These are phyloP conservation scores for Coregonus ussuriensis DNA, from an alignment of 2,797 vertebrate species.

Conservation along the genomic window DNA sequence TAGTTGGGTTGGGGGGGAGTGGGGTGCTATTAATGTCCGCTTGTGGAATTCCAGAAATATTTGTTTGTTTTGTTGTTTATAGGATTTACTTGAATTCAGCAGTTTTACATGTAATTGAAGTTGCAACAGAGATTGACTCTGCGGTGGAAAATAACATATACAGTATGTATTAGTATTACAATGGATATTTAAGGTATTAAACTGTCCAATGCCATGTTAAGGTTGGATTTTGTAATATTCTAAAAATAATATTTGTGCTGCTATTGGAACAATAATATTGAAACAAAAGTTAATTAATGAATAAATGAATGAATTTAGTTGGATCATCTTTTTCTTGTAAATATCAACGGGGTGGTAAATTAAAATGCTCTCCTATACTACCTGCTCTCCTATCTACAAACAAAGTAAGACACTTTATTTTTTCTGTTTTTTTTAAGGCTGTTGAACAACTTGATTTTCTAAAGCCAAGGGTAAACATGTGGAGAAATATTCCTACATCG, in stretches of 20 bases:
- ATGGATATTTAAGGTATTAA: neutral
- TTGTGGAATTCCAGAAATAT: neutral
- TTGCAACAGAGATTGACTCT: neutral
- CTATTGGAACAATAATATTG: neutral
- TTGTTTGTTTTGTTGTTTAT: constrained; percentile 21
- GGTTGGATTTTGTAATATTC: neutral
- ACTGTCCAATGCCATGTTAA: neutral
- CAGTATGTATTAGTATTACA: neutral
- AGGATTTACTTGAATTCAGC: constrained; percentile 65
- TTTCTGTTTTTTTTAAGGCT: too few species aligned
- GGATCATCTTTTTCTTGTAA: too few species aligned
- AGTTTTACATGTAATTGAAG: constrained; percentile 4
- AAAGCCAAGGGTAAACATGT: too few species aligned
- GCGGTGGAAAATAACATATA: neutral
- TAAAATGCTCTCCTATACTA: too few species aligned
- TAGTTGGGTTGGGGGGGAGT: neutral
- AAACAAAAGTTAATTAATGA: neutral
- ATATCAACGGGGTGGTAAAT: too few species aligned
- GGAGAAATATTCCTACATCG: too few species aligned
- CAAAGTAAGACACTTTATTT: too few species aligned
- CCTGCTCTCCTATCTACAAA: too few species aligned
- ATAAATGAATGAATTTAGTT: too few species aligned
- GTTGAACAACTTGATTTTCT: too few species aligned
- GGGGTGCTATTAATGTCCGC: too few species aligned
- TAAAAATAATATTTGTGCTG: neutral